These are phyloP conservation scores for Marmota monax DNA, from an alignment of 2,113 vertebrate genomes.

Conservation along the genomic window DNA sequence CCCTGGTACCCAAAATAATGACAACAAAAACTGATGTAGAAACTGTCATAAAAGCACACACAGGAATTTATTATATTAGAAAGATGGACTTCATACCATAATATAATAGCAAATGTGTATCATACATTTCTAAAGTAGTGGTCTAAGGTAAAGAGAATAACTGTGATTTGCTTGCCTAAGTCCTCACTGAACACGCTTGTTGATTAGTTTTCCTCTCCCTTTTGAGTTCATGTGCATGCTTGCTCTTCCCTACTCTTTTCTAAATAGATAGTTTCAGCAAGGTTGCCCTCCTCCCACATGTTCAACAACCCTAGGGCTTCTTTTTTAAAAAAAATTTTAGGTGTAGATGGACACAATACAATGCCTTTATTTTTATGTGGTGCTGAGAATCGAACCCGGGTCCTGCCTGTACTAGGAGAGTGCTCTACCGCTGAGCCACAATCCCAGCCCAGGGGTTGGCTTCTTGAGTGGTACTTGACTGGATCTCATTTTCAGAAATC, in stretches of 20 bases:
- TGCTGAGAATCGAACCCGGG: too few species aligned
- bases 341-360: too few species aligned
- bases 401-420: too few species aligned
- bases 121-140: background rate
- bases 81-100: background rate
- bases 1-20: too few species aligned
- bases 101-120: background rate
- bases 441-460: too few species aligned
- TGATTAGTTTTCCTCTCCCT: background rate
- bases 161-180: background rate
- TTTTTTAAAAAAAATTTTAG: too few species aligned
- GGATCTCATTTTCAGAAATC: background rate
- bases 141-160: background rate
- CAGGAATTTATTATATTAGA: background rate
- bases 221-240: background rate
- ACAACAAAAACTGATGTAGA: background rate
- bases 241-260: background rate
- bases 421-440: too few species aligned
- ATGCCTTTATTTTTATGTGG: too few species aligned
- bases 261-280: background rate
- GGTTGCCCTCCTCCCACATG: rapidly evolving
- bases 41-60: background rate
- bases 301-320: background rate
- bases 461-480: background rate
- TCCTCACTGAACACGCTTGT: background rate